Percentiles rank a stretch among this genome's conserved stretches.
These are phyloP conservation scores for Aldrovandia affinis DNA, from an alignment of 2,797 vertebrate genomes.

Conservation along the genomic window DNA sequence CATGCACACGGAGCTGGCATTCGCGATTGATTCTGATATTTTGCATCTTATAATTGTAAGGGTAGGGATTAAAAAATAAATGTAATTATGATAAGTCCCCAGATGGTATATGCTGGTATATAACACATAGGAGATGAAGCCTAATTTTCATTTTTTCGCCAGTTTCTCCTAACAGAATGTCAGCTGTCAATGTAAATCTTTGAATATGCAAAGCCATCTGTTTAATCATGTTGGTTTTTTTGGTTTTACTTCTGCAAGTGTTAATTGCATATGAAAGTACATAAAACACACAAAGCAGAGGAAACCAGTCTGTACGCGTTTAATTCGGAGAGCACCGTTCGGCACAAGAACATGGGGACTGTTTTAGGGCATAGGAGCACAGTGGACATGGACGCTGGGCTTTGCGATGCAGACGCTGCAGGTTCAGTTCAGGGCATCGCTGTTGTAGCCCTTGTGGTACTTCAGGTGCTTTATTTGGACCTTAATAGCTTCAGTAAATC, in stretches of 20 bases:
- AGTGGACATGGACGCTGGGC: too few species aligned
- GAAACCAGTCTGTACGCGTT: background rate
- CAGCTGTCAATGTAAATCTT: constrained; percentile 11
- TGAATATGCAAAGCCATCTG: constrained; percentile 32
- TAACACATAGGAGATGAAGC: background rate
- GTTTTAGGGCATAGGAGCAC: too few species aligned
- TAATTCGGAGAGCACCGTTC: too few species aligned
- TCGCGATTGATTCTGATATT: constrained; percentile 4
- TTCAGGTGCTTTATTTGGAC: background rate
- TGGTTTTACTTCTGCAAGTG: constrained; percentile 14
- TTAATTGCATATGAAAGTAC: constrained; percentile 1
- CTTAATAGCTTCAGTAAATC: background rate
- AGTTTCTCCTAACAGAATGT: constrained; percentile 4
- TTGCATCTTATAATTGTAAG: background rate
- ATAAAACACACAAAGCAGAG: constrained; percentile 5
- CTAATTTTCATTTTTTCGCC: background rate
- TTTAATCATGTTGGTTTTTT: background rate
- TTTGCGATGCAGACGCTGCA: too few species aligned
- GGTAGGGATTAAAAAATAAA: background rate
- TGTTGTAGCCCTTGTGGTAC: background rate
- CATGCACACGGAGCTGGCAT: constrained; percentile 2
- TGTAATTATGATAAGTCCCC: background rate
- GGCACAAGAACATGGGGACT: too few species aligned
- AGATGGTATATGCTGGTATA: constrained; percentile 14
- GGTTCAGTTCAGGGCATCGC: background rate